These are phyloP conservation scores for Paraplagusia blochii DNA, from an alignment of 2,113 vertebrate species.

Conservation along the genomic window DNA sequence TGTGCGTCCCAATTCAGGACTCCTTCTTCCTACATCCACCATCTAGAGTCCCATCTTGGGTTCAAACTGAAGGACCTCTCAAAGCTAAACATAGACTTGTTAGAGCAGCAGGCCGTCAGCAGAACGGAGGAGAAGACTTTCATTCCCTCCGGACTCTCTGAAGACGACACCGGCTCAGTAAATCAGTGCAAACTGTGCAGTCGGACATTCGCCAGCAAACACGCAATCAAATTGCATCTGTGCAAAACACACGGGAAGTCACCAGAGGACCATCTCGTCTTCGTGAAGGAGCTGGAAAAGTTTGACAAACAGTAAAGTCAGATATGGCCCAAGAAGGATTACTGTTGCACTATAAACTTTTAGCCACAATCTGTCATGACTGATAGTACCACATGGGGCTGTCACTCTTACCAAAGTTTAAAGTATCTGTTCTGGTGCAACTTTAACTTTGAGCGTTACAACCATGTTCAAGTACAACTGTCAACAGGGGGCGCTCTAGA, in stretches of 20 bases:
- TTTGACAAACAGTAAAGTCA: constrained; percentile 74
- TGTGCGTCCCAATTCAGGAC: constrained; percentile 99
- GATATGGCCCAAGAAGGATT: constrained; percentile 78
- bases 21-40: constrained; percentile 93
- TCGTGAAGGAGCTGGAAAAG: constrained; percentile 79
- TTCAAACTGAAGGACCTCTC: constrained; percentile 98
- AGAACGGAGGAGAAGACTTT: constrained; percentile 86
- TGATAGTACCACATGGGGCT: constrained; percentile 50
- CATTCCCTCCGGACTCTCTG: constrained; percentile 82
- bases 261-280: constrained; percentile 98
- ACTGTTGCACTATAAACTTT: constrained; percentile 85
- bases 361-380: constrained; percentile 62
- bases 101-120: constrained; percentile 89
- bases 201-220: constrained; percentile 98
- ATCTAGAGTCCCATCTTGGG: constrained; percentile 96
- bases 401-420: too few species aligned
- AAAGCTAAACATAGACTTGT: constrained; percentile 92
- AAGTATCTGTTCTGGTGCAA: too few species aligned
- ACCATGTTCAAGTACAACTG: too few species aligned
- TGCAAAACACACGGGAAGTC: constrained; percentile 99
- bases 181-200: constrained; percentile 98
- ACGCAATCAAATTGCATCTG: constrained; percentile 99
- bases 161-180: constrained; percentile 89
- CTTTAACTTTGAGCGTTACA: too few species aligned
- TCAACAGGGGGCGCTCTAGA: too few species aligned